These are phyloP conservation scores for Heliconius hortense DNA, from an alignment of 2,888 invertebrate genomes.

Conservation along the genomic window DNA sequence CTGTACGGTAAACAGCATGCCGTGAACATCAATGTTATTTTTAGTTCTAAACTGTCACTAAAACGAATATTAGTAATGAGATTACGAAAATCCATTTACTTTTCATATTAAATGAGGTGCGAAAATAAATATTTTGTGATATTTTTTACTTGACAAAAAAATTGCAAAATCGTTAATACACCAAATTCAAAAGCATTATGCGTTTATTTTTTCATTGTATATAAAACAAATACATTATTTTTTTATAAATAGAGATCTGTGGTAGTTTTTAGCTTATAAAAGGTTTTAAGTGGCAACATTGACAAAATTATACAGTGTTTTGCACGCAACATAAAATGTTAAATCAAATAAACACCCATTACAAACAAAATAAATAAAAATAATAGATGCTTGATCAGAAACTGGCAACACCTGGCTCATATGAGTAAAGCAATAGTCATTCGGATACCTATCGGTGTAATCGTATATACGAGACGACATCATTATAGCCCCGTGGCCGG, in stretches of 20 bases:
- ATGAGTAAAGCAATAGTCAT: slow-evolving; percentile 23
- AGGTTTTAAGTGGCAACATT: neutral
- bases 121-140: slow-evolving; percentile 8
- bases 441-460: slow-evolving; percentile 50
- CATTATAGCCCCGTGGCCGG: slow-evolving; percentile 57
- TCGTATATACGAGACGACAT: slow-evolving; percentile 63
- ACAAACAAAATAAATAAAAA: neutral
- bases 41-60: slow-evolving; percentile 49
- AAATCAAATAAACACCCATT: neutral
- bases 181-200: neutral
- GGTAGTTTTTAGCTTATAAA: neutral
- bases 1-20: slow-evolving; percentile 53
- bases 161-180: neutral
- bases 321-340: neutral
- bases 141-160: neutral
- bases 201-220: neutral
- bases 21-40: slow-evolving; percentile 45
- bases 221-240: neutral
- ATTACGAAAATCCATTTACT: slow-evolving; percentile 47
- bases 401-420: neutral
- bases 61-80: slow-evolving; percentile 54
- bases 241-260: neutral
- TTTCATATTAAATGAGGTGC: slow-evolving; percentile 22
- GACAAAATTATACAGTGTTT: neutral
- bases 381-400: neutral